Base-by-base conservation (phyloP, 2,113 vertebrate species). In the Lampris incognitus region DNA sequence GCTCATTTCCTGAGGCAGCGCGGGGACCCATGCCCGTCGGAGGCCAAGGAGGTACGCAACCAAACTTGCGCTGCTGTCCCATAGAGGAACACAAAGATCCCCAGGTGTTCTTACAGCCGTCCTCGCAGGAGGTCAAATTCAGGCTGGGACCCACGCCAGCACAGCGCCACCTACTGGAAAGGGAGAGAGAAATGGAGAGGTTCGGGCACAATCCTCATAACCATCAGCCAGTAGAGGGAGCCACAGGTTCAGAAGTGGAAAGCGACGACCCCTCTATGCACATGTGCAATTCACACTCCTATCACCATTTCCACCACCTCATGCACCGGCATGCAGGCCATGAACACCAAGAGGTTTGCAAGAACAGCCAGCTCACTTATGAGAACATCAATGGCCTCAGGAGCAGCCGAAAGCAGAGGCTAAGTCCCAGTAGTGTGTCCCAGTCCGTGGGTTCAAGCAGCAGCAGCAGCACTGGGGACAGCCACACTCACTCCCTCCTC, bases 41-140 rank as follows among this genome's bases (percentile, higher is more conserved):
- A 5, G 88, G 87, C 54, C 92, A 88, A 82, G 82, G 89, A 51
- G 88, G 83, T 9, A 78, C 87, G 4, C 93, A 92, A 62, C 55
- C 89, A 4, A 92, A 94, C 90, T 91, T 95, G 82, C 94, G 88
- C 71, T 96, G 94, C 92, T 94, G 95, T 87, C 94, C 95, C 54
- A 88, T 96, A 0, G 96, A 96, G 81, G 96, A 96, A 42, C 94
- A 92, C 58, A 95, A 93, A 73, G 94, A 96, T 71, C 95, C 98
- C 9, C 97, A 97, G 93, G 96, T 98, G 79, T 97, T 97, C 87
- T 80, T 98, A 49, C 97, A 98, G 88, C 96, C 96, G 1, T 93
- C 94, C 51, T 89, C 94, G 0, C 97, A 97, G 76, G 96, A 97
- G 92, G 97, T 97, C 82, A 98, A 99, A 86, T 99, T 99, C 72